Evolutionary conservation across 2,113 vertebrate genomes (phyloP).

Genomic region (Oxyura jamaicensis): DNA sequence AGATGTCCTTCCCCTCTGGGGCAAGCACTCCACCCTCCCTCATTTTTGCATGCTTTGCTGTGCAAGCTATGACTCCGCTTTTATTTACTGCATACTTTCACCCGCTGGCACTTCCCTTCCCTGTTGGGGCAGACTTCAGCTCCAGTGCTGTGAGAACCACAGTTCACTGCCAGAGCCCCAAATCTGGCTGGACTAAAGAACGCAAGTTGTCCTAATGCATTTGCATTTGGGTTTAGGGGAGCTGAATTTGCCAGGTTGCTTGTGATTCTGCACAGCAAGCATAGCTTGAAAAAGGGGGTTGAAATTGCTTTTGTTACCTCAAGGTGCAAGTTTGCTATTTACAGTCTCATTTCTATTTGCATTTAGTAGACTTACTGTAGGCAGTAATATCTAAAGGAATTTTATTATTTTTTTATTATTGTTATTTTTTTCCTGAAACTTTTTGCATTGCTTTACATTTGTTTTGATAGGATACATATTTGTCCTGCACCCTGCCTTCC

Average conservation of each 20-base stretch:
- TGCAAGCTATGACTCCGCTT: background rate
- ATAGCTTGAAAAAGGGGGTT: background rate
- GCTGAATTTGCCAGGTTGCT: background rate
- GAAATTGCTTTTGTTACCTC: background rate
- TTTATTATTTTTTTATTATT: background rate
- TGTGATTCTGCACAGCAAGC: accelerated
- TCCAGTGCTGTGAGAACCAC: accelerated
- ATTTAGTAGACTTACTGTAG: background rate
- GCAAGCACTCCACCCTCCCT: too few species aligned
- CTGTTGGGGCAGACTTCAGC: accelerated
- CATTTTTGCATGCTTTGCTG: accelerated
- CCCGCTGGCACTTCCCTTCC: background rate
- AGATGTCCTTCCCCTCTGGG: too few species aligned
- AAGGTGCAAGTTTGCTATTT: background rate
- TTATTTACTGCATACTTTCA: background rate
- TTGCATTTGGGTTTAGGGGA: background rate
- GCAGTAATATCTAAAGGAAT: background rate
- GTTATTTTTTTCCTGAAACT: background rate
- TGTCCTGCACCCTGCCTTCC: background rate
- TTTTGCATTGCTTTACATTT: background rate
- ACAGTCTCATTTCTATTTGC: background rate
- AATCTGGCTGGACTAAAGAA: too few species aligned
- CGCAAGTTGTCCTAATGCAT: background rate
- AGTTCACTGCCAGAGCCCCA: accelerated
- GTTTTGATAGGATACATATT: background rate